Evolutionary conservation across 1,140 invertebrate genomes (phyloP).

Genomic region (Lucilia sericata): DNA sequence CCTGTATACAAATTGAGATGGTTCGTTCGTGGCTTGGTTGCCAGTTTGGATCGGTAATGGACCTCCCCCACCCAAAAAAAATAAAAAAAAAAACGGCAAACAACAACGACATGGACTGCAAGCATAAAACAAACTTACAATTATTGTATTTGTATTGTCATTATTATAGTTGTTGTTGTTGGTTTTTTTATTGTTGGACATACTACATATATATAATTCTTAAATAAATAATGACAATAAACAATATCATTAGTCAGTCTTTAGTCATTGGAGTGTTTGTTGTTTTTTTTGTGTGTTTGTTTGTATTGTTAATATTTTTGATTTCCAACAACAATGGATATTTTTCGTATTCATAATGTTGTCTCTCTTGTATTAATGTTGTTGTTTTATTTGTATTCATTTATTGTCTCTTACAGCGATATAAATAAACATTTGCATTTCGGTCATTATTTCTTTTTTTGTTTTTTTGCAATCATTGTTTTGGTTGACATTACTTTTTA

Average conservation of each 20-base stretch:
- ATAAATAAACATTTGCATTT: neutral
- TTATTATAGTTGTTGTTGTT: neutral
- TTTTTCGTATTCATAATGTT: neutral
- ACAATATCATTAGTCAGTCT: conserved; percentile 23
- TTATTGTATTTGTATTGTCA: neutral
- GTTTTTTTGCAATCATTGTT: neutral
- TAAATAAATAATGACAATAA: conserved; percentile 10
- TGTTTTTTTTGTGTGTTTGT: neutral
- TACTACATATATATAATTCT: neutral
- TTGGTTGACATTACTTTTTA: neutral
- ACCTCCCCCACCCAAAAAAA: no score
- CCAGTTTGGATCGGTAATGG: no score
- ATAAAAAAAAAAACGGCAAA: neutral
- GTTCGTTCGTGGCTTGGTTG: no score
- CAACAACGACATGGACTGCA: neutral
- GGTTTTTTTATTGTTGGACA: neutral
- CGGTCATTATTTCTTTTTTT: neutral
- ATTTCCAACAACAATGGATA: neutral
- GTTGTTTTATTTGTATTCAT: no score
- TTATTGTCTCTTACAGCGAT: no score
- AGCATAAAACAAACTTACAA: neutral
- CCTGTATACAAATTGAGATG: neutral
- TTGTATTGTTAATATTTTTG: neutral
- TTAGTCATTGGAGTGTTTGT: neutral
- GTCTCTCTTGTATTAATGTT: neutral